These are phyloP conservation scores for Octodon degus DNA, from an alignment of 2,113 vertebrate genomes.

Conservation along the genomic window DNA sequence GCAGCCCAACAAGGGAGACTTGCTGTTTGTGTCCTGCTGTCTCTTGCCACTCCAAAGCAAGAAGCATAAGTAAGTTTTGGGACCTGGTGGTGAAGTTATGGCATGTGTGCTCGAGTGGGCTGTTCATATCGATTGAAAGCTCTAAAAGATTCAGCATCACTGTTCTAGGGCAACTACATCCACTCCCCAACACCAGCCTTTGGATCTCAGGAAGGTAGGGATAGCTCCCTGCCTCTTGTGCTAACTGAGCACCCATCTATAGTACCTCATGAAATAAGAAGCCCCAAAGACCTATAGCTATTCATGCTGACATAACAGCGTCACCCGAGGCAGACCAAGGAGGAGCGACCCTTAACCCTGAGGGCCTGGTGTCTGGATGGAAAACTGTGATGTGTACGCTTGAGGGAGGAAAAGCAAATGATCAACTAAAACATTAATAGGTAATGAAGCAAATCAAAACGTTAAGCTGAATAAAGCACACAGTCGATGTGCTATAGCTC, in stretches of 20 bases:
- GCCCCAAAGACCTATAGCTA: background rate
- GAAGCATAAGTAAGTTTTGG: background rate
- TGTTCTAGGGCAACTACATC: background rate
- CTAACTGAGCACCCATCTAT: background rate
- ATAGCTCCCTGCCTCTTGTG: background rate
- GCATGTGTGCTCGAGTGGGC: no score
- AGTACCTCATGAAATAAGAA: background rate
- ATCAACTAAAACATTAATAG: background rate
- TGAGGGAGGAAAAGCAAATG: background rate
- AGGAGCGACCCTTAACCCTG: rapidly evolving
- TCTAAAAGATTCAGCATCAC: background rate
- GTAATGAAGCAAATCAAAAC: background rate
- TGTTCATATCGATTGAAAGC: background rate
- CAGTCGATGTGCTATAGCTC: background rate
- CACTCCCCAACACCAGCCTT: background rate
- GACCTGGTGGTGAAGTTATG: background rate
- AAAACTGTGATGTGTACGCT: background rate
- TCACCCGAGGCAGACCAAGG: no score
- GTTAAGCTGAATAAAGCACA: background rate
- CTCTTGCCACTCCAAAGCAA: background rate
- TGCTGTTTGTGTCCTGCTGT: rapidly evolving
- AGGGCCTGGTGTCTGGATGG: background rate
- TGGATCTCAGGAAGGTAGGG: background rate
- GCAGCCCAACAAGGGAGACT: background rate
- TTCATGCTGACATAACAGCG: background rate